Conservation (phyloP, 1,140 invertebrate genomes). For the Tetramorium alpestre region DNA sequence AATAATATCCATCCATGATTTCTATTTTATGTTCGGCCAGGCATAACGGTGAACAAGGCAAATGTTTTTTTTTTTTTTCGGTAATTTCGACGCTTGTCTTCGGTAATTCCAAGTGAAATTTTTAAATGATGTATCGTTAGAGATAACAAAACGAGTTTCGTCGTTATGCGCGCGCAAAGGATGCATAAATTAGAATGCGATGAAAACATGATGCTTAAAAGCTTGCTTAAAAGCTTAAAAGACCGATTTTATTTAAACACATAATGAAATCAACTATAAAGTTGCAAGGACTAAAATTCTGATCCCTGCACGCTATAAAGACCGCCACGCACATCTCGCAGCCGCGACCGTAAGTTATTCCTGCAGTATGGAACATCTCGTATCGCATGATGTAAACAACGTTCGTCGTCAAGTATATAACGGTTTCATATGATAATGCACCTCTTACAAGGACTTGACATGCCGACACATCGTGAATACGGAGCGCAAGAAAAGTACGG, state of each 20-base stretch:
- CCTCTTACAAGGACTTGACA: constrained; percentile 8
- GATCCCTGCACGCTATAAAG: not conserved
- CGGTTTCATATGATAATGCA: not conserved
- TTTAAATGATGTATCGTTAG: not conserved
- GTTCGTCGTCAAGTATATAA: not conserved
- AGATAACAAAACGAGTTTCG: not conserved
- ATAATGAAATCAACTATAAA: not conserved
- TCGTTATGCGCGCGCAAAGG: not conserved
- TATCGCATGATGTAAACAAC: constrained; percentile 43
- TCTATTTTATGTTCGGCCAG: not conserved
- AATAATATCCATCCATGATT: constrained; percentile 41
- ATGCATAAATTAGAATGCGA: not conserved
- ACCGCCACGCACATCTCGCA: not conserved
- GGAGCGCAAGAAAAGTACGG: not conserved
- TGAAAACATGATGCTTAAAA: not conserved
- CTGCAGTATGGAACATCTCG: not conserved
- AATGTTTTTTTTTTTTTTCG: constrained; percentile 12
- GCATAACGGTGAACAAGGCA: not conserved
- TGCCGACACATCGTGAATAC: not conserved
- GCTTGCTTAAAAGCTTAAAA: not conserved
- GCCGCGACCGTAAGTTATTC: not conserved
- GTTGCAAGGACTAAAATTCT: not conserved
- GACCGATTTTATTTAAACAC: too few relatives aligned
- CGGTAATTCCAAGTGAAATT: not conserved
- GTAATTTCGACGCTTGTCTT: not conserved